Percentiles rank a stretch among this genome's conserved stretches.
phyloP scores from a whole-genome alignment of 2,888 invertebrate genomes.

The Gryllus longicercus region DNA sequence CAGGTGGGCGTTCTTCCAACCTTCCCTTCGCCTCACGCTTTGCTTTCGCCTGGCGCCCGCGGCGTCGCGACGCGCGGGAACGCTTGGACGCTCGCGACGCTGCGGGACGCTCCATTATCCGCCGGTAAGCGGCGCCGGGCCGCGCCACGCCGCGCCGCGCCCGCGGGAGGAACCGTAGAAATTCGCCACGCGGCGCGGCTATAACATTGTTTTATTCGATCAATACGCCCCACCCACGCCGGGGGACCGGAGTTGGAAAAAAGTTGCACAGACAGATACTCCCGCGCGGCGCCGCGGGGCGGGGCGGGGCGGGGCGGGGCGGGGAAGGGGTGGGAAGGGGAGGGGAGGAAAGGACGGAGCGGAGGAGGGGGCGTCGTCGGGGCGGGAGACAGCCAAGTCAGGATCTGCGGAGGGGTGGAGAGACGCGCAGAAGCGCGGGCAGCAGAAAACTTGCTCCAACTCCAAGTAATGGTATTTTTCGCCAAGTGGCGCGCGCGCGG shows the following conservation, averaged over 20 bases:
- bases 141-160: background rate
- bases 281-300: background rate
- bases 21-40: too few species aligned
- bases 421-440: background rate
- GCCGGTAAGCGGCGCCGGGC: background rate
- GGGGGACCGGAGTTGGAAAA: background rate
- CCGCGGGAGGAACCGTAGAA: background rate
- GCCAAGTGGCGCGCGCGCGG: background rate
- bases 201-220: slow-evolving; percentile 17
- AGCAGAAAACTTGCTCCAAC: slow-evolving; percentile 2
- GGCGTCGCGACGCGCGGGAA: too few species aligned
- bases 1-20: too few species aligned
- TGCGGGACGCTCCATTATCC: too few species aligned
- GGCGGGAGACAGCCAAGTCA: background rate
- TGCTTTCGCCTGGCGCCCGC: too few species aligned
- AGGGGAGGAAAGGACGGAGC: background rate
- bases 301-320: background rate
- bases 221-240: background rate
- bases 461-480: slow-evolving; percentile 4
- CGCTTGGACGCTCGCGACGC: too few species aligned
- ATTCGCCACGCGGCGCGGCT: background rate
- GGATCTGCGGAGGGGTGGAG: background rate
- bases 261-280: background rate
- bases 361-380: background rate
- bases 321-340: background rate